Conservation (phyloP, 2,797 vertebrate species). For the Apodemus agrarius region DNA sequence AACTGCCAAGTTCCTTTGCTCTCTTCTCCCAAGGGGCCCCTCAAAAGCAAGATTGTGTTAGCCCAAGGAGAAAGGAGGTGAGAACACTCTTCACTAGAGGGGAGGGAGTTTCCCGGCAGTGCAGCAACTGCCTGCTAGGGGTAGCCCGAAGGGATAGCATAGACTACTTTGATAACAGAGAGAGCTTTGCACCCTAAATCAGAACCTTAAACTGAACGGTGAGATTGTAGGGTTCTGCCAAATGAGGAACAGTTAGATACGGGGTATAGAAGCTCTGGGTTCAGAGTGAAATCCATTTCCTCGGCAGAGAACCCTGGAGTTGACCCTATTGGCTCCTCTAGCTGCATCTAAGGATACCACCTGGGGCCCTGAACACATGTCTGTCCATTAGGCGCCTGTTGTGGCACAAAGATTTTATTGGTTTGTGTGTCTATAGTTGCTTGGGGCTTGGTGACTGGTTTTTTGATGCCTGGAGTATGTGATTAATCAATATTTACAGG, state of each 20-base stretch:
- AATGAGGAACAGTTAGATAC: neutral
- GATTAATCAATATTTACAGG: neutral
- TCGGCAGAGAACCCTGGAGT: neutral
- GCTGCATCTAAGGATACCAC: neutral
- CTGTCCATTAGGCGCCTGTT: neutral
- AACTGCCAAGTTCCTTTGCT: conserved; percentile 52
- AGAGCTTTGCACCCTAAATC: neutral
- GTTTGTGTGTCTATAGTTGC: neutral
- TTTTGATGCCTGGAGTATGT: neutral
- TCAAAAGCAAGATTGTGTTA: conserved; percentile 58
- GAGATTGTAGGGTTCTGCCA: neutral
- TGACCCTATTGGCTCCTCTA: neutral
- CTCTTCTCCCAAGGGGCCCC: conserved; percentile 55
- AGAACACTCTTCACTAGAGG: conserved; percentile 20
- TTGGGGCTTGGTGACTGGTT: neutral
- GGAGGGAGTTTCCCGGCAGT: conserved; percentile 47
- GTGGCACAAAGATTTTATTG: neutral
- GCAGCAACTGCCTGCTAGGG: conserved; percentile 14
- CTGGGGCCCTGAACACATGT: neutral
- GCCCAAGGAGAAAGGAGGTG: conserved; percentile 49
- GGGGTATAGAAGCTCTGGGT: neutral
- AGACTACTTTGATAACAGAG: neutral
- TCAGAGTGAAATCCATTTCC: neutral
- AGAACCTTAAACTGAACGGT: neutral
- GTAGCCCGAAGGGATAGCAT: neutral